Evolutionary conservation across 2,797 vertebrate species (phyloP), one percentile per base, ranked within the genome.

Genomic region (Hippopotamyrus pictus): DNA sequence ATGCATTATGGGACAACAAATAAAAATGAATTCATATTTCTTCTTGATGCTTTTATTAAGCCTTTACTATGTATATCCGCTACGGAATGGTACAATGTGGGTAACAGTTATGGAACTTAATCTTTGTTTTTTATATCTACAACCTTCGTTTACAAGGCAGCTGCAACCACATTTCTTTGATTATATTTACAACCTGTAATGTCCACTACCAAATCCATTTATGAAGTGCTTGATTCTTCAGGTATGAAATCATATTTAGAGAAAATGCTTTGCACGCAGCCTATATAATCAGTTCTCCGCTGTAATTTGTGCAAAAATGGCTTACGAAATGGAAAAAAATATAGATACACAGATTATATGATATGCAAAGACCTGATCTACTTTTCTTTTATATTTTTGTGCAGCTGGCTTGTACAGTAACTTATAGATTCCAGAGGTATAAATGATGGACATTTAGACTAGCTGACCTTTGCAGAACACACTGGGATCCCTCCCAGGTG

Each of bases 311-410:
- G 29, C 69, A 46, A 37, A 85, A 33, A 6, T 6, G 9, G 14
- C 25, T 50, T 37, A 88, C 44, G 37, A 48, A 82, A 25, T 59
- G 37, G 46, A 73, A 57, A 48, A 48, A 88, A 48, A 84, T 1
- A 90, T 65, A 86, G 88, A 14, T 84, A 41, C 44, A 88, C 76
- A 86, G 86, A 85, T 59, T 69, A 86, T 37, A 57, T 44, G 11
- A n/a, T 12, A 51, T 86, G 12, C 25, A 51, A 84, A 12, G 82
- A 17, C 29, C 9, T 54, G 12, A 33, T 86, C 48, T 33, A 22
- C 25, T 19, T 86, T 54, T 53, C 8, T 86, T 22, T 53, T 48
- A 33, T 53, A 33, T 9, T 46, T 85, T 12, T 22, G 3, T 25
- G 53, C 62, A 54, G 76, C 22, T 91, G 53, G n/a, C 84, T 84